These are phyloP conservation scores for Poeciliopsis presidionis DNA, from an alignment of 2,797 vertebrate genomes.

Conservation along the genomic window DNA sequence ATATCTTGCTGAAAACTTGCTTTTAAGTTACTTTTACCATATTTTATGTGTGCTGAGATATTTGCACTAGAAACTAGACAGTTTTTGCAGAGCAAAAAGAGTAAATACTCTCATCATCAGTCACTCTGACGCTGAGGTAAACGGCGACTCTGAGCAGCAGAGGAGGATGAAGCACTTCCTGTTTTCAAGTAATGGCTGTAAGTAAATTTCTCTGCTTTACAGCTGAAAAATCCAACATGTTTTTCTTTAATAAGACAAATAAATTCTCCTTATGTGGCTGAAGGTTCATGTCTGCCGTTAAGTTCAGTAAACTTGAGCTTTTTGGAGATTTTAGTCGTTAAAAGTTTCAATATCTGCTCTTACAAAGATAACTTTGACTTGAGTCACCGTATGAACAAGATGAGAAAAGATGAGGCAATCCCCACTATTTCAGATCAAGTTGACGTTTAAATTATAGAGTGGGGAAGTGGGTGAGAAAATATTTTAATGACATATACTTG, in stretches of 20 bases:
- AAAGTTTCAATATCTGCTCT: background rate
- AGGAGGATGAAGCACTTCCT: too few species aligned
- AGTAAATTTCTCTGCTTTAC: background rate
- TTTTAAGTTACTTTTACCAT: too few species aligned
- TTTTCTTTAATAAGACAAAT: background rate
- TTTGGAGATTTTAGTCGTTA: background rate
- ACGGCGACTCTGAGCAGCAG: too few species aligned
- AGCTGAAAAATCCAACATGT: background rate
- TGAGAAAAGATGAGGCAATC: background rate
- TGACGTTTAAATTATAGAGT: background rate
- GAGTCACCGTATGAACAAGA: background rate
- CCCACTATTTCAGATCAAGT: background rate
- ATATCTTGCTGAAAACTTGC: too few species aligned
- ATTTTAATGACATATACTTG: background rate
- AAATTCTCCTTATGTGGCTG: background rate
- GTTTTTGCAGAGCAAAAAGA: too few species aligned
- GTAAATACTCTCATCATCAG: too few species aligned
- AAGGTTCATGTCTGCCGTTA: background rate
- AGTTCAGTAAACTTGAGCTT: background rate
- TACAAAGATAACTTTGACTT: background rate
- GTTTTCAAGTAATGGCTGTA: too few species aligned
- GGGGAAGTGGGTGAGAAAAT: background rate
- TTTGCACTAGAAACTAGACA: too few species aligned
- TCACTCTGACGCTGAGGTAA: too few species aligned
- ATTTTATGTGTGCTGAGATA: too few species aligned